A percentile compares a stretch with the other conserved stretches of the same genome.
phyloP scores from a whole-genome alignment of 1,140 invertebrate species.

The Dendroctonus ponderosae region DNA sequence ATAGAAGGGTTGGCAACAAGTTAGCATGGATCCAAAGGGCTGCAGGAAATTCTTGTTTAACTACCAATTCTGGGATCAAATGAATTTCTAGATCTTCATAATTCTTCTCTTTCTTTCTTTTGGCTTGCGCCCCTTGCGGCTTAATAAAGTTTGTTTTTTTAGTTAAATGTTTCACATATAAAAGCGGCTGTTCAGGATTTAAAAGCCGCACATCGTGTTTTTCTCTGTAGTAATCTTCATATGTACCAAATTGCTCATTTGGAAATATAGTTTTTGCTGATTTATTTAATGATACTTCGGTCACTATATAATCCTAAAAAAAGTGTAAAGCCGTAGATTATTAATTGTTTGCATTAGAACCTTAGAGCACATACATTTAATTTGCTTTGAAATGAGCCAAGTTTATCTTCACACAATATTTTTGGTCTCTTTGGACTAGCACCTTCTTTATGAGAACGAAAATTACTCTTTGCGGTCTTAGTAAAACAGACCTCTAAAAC shows the following conservation, averaged over 20 bases:
- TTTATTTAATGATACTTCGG: slow-evolving; percentile 74
- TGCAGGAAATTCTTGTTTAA: slow-evolving; percentile 79
- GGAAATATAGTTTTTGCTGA: slow-evolving; percentile 82
- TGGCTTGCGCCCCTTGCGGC: slow-evolving; percentile 40
- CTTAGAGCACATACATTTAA: no score
- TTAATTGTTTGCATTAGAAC: no score
- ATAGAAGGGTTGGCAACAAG: slow-evolving; percentile 83
- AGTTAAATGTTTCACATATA: slow-evolving; percentile 88
- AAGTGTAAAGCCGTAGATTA: background rate
- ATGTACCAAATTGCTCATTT: slow-evolving; percentile 69
- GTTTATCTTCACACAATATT: no score
- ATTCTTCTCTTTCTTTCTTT: slow-evolving; percentile 54
- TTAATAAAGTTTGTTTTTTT: slow-evolving; percentile 66
- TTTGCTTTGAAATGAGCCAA: no score
- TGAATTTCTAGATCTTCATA: slow-evolving; percentile 68
- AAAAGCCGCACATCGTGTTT: slow-evolving; percentile 76
- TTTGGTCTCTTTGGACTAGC: no score
- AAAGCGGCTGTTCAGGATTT: slow-evolving; percentile 73
- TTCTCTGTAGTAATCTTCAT: slow-evolving; percentile 75
- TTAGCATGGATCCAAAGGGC: slow-evolving; percentile 88
- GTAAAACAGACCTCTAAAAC: no score
- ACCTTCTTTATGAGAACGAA: no score
- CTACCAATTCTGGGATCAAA: slow-evolving; percentile 89
- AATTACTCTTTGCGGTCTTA: no score
- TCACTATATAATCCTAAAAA: slow-evolving; percentile 70